A percentile compares a stretch with the other conserved stretches of the same genome.
phyloP scores from a whole-genome alignment of 1,140 invertebrate species.

The Hyphantria cunea region DNA sequence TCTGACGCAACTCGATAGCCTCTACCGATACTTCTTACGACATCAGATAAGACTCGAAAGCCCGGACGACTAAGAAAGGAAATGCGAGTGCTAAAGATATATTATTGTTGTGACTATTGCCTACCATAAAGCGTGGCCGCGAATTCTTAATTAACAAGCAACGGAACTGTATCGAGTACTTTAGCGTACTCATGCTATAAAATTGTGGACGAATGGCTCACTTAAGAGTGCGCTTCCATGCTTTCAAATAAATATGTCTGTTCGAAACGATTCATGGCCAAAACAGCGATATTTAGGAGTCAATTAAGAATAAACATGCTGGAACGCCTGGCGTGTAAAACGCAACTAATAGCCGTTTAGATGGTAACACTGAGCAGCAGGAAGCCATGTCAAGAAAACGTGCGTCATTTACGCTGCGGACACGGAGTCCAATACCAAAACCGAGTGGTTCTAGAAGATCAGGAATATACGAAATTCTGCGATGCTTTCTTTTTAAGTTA shows the following conservation, averaged over 20 bases:
- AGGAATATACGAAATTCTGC: no score
- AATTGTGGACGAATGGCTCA: constrained; percentile 40
- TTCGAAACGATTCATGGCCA: constrained; percentile 63
- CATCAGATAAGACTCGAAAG: constrained; percentile 65
- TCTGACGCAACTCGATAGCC: constrained; percentile 46
- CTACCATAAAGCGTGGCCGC: constrained; percentile 61
- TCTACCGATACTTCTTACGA: constrained; percentile 50
- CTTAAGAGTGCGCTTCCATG: constrained; percentile 45
- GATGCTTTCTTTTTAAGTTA: no score
- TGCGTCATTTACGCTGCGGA: constrained; percentile 50
- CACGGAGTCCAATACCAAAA: not conserved
- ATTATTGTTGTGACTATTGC: constrained; percentile 76
- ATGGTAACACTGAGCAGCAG: constrained; percentile 66
- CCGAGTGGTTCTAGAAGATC: no score
- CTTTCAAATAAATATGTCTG: constrained; percentile 69
- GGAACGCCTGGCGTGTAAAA: constrained; percentile 62
- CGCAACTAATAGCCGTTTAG: constrained; percentile 66
- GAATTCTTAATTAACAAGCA: constrained; percentile 68
- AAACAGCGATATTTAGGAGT: constrained; percentile 75
- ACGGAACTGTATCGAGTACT: constrained; percentile 48
- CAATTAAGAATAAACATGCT: constrained; percentile 70
- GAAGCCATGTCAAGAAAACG: constrained; percentile 53
- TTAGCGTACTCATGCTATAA: constrained; percentile 39
- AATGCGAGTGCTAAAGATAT: constrained; percentile 55
- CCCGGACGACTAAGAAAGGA: constrained; percentile 61